Conservation (phyloP, 2,797 vertebrate genomes). For the Pseudochromis fuscus region DNA sequence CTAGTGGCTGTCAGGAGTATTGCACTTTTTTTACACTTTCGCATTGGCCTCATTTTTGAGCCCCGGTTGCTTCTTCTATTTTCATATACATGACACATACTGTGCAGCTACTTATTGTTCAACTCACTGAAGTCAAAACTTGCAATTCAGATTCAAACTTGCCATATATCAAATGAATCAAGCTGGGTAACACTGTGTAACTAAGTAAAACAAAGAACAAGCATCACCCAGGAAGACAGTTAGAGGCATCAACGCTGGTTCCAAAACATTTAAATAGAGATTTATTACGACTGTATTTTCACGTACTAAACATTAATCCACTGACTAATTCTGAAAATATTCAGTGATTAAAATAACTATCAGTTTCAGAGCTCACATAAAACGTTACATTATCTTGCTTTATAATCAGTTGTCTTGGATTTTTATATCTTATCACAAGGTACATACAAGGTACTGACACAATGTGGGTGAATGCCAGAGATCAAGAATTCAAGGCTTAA, state of each 20-base stretch:
- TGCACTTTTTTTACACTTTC: too few relatives aligned
- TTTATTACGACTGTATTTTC: background rate
- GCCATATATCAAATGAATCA: conserved; percentile 1
- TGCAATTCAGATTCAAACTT: background rate
- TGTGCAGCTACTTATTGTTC: too few relatives aligned
- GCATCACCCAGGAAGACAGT: background rate
- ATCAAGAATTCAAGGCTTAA: conserved; percentile 29
- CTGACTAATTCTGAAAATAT: background rate
- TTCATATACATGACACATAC: too few relatives aligned
- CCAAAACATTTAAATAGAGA: background rate
- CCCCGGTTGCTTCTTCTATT: too few relatives aligned
- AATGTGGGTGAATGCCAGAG: background rate
- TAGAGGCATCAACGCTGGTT: background rate
- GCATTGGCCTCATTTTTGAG: too few relatives aligned
- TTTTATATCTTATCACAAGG: background rate
- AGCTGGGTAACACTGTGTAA: background rate
- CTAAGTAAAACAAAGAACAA: too few relatives aligned
- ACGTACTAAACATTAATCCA: background rate
- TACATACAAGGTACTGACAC: background rate
- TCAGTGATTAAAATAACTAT: background rate
- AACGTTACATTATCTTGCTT: background rate
- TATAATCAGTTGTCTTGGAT: background rate
- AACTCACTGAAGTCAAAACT: background rate
- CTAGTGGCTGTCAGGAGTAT: too few relatives aligned
- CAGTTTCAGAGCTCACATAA: background rate